phyloP scores from a whole-genome alignment of 1,140 invertebrate species.

The Neodiprion lecontei region DNA sequence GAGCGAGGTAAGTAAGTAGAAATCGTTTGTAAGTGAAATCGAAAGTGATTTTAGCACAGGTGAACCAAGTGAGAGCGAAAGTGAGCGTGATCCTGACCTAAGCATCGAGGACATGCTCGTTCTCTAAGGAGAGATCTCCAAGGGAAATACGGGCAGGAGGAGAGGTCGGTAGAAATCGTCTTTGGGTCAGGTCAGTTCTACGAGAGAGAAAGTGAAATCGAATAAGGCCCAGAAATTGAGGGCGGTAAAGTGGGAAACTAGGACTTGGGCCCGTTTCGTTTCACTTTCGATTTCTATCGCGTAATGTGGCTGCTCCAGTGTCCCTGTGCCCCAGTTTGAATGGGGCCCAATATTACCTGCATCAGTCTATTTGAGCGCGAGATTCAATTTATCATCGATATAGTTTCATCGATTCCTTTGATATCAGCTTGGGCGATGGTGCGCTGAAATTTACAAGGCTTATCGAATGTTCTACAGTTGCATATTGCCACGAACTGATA shows the following conservation, averaged over 20 bases:
- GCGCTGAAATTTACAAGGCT: too few species aligned
- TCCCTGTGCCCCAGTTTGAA: too few species aligned
- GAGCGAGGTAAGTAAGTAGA: neutral
- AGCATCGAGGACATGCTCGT: neutral
- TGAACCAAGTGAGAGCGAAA: conserved; percentile 5
- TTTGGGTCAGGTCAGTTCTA: conserved; percentile 12
- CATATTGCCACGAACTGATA: too few species aligned
- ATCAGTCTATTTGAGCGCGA: too few species aligned
- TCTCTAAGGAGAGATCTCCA: conserved; percentile 8
- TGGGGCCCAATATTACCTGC: too few species aligned
- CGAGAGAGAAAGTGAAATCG: conserved; percentile 12
- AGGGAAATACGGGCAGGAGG: neutral
- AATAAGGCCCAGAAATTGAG: conserved; percentile 10
- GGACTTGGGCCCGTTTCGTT: neutral
- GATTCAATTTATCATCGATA: too few species aligned
- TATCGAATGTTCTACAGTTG: too few species aligned
- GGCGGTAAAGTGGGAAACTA: conserved; percentile 8
- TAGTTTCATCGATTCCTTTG: too few species aligned
- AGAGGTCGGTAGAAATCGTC: conserved; percentile 10
- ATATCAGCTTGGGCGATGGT: too few species aligned
- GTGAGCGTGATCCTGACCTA: conserved; percentile 13
- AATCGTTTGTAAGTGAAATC: conserved; percentile 7
- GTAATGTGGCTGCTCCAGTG: neutral
- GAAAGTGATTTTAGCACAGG: conserved; percentile 7
- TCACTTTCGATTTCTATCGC: neutral